phyloP scores from a whole-genome alignment of 2,797 vertebrate species.

The Perdix hodgsoniae region DNA sequence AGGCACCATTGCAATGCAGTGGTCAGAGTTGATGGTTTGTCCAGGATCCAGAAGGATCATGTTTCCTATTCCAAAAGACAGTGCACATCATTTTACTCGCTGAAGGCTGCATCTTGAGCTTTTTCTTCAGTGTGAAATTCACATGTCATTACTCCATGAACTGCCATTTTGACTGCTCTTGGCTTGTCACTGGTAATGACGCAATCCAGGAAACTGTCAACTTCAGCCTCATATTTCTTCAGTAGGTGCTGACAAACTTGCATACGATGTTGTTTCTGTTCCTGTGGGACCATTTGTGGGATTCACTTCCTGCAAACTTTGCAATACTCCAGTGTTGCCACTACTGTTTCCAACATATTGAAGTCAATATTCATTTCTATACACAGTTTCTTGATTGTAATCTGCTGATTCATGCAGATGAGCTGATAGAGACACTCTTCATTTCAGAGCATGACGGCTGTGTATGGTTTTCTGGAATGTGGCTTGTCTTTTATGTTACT shows the following conservation, averaged over 20 bases:
- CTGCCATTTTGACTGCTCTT: background rate
- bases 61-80: no score
- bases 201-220: background rate
- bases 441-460: background rate
- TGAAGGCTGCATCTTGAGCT: background rate
- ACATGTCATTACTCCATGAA: background rate
- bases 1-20: no score
- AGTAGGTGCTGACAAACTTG: background rate
- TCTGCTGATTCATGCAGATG: background rate
- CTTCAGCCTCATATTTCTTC: background rate
- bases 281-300: background rate
- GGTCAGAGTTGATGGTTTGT: no score
- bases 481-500: background rate
- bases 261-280: background rate
- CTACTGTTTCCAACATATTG: background rate
- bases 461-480: background rate
- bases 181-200: background rate
- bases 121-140: background rate
- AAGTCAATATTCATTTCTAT: background rate
- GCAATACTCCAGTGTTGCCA: background rate
- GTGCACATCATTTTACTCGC: no score
- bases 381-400: background rate
- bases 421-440: background rate
- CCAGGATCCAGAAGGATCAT: no score
- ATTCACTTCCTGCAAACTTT: background rate